Percentiles rank a stretch among this genome's conserved stretches.
Evolutionary conservation across 2,888 invertebrate species (phyloP).

Genomic region (Tridacna crocea): DNA sequence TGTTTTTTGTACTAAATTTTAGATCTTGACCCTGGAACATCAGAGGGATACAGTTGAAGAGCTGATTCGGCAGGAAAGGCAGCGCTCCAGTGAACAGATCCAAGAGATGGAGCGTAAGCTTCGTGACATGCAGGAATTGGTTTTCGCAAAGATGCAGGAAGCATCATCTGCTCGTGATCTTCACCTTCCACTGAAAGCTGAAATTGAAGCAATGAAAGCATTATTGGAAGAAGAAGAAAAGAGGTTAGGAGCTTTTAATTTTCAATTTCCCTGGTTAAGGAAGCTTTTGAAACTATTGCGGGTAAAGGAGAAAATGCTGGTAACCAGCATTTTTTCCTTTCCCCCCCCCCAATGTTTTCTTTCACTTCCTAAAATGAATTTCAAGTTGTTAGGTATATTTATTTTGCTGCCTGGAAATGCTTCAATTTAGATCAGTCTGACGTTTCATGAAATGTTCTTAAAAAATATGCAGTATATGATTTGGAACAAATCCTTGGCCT

Average conservation of each 20-base stretch:
- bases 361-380: neutral
- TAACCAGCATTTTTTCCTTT: neutral
- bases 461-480: too few relatives aligned
- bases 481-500: too few relatives aligned
- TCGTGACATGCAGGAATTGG: slow-evolving; percentile 78
- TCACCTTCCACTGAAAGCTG: slow-evolving; percentile 79
- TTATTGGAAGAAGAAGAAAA: slow-evolving; percentile 81
- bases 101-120: slow-evolving; percentile 77
- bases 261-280: too few relatives aligned
- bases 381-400: neutral
- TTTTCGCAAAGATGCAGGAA: slow-evolving; percentile 81
- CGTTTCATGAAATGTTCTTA: too few relatives aligned
- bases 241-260: slow-evolving; percentile 65
- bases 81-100: slow-evolving; percentile 68
- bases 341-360: neutral
- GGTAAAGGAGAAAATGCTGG: neutral
- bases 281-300: too few relatives aligned
- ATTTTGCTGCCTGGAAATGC: neutral
- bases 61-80: slow-evolving; percentile 68
- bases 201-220: slow-evolving; percentile 80
- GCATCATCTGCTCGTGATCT: slow-evolving; percentile 74
- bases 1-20: neutral
- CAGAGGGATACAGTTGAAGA: slow-evolving; percentile 75
- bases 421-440: neutral
- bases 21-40: slow-evolving; percentile 76